Evolutionary conservation across 2,888 invertebrate genomes (phyloP).

Genomic region (Meandrusa payeni): DNA sequence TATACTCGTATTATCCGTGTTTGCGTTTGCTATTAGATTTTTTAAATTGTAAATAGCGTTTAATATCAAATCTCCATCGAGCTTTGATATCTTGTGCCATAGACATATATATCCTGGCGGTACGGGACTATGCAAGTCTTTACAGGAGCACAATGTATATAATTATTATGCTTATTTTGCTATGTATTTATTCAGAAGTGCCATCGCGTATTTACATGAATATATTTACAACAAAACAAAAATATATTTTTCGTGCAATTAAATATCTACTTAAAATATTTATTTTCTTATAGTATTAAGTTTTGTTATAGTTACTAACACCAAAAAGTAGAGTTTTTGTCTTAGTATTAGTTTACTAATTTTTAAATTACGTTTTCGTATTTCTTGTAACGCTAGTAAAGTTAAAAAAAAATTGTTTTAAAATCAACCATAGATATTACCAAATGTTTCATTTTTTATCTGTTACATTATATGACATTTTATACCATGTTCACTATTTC

Average conservation of each 20-base stretch:
- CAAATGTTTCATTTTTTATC: constrained; percentile 16
- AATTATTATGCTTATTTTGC: constrained; percentile 54
- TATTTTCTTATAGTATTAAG: constrained; percentile 58
- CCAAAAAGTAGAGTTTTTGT: constrained; percentile 68
- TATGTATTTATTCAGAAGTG: constrained; percentile 67
- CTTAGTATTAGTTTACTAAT: constrained; percentile 53
- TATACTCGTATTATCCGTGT: not conserved
- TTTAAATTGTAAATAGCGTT: constrained; percentile 56
- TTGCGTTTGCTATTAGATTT: constrained; percentile 6
- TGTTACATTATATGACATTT: constrained; percentile 17
- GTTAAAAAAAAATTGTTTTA: constrained; percentile 7
- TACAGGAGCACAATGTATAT: constrained; percentile 36
- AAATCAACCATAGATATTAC: constrained; percentile 19
- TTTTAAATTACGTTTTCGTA: constrained; percentile 29
- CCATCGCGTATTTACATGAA: constrained; percentile 48
- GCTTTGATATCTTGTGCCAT: constrained; percentile 71
- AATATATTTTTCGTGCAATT: constrained; percentile 57
- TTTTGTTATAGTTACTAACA: constrained; percentile 74
- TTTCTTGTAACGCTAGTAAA: constrained; percentile 23
- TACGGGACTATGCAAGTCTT: constrained; percentile 40
- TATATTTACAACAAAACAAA: constrained; percentile 34
- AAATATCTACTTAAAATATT: constrained; percentile 57
- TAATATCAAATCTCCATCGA: constrained; percentile 47
- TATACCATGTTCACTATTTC: constrained; percentile 6
- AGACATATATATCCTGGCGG: constrained; percentile 47